phyloP scores from a whole-genome alignment of 2,113 vertebrate genomes.

The Anguilla rostrata region DNA sequence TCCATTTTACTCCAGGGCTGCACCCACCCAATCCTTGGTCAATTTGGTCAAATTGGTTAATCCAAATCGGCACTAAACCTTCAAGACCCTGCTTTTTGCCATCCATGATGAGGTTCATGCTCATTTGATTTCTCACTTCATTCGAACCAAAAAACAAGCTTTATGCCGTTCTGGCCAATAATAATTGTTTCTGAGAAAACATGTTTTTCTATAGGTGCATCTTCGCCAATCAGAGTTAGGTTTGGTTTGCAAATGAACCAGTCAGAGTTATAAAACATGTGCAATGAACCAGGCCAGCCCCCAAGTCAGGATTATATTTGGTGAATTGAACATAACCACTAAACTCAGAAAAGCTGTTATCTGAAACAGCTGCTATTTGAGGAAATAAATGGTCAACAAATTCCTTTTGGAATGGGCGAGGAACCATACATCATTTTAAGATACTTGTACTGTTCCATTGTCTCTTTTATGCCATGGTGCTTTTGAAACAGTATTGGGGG shows the following conservation, averaged over 20 bases:
- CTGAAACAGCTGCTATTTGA: not conserved
- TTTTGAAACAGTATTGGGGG: slow-evolving; percentile 46
- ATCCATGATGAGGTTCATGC: not conserved
- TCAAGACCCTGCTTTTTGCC: not conserved
- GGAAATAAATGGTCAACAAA: not conserved
- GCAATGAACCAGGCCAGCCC: not conserved
- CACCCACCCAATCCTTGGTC: slow-evolving; percentile 10
- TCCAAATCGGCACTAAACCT: slow-evolving; percentile 6
- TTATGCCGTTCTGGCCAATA: not conserved
- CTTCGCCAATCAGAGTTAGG: not conserved
- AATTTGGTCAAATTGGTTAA: not conserved
- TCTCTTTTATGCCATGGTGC: slow-evolving; percentile 36
- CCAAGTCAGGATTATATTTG: not conserved
- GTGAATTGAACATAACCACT: not conserved
- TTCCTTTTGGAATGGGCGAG: not conserved
- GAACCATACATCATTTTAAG: not conserved
- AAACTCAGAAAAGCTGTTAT: not conserved
- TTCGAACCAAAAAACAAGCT: not conserved
- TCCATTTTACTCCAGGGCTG: not conserved
- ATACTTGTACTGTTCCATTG: not conserved
- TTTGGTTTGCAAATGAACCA: not conserved
- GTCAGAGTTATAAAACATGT: not conserved
- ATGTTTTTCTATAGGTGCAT: not conserved
- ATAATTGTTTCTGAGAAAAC: not conserved
- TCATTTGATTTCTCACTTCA: not conserved